Evolutionary conservation across 64 coral and sea anemone species (phyloP).

Genomic region (Acropora tenuis): DNA sequence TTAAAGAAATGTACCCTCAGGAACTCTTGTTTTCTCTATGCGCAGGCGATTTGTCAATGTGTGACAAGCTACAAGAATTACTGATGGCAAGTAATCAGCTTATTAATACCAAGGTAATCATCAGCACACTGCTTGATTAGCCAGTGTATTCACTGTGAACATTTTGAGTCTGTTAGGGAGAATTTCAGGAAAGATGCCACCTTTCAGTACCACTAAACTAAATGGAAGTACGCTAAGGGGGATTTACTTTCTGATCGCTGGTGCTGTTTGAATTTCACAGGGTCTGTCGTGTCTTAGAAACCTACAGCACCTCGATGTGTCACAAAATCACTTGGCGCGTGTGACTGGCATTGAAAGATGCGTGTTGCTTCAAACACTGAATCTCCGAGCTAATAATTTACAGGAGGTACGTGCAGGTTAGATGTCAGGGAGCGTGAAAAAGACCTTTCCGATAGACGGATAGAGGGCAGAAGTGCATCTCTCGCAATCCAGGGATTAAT

Average conservation of each 20-base stretch:
- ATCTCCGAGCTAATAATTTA: constrained; percentile 85
- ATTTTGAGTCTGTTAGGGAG: background rate
- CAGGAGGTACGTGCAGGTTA: constrained; percentile 59
- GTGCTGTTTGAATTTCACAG: constrained; percentile 13
- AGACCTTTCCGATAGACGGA: no score
- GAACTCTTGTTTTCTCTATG: background rate
- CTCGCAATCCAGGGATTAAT: no score
- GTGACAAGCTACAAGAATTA: constrained; percentile 68
- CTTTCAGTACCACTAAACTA: background rate
- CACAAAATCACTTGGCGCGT: constrained; percentile 83
- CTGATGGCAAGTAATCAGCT: constrained; percentile 85
- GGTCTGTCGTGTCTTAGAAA: constrained; percentile 75
- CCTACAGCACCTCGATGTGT: constrained; percentile 71
- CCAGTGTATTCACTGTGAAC: background rate
- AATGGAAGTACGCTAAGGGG: background rate
- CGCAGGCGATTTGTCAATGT: constrained; percentile 76
- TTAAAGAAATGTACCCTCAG: background rate
- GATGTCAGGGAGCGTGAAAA: no score
- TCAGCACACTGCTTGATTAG: background rate
- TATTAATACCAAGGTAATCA: constrained; percentile 86
- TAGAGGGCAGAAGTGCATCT: no score
- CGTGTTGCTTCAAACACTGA: constrained; percentile 67
- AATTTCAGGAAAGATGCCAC: background rate
- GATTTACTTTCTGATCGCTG: background rate
- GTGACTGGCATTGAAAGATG: constrained; percentile 83